Conservation (phyloP, 2,888 invertebrate species). For the Pheosia tremula region DNA sequence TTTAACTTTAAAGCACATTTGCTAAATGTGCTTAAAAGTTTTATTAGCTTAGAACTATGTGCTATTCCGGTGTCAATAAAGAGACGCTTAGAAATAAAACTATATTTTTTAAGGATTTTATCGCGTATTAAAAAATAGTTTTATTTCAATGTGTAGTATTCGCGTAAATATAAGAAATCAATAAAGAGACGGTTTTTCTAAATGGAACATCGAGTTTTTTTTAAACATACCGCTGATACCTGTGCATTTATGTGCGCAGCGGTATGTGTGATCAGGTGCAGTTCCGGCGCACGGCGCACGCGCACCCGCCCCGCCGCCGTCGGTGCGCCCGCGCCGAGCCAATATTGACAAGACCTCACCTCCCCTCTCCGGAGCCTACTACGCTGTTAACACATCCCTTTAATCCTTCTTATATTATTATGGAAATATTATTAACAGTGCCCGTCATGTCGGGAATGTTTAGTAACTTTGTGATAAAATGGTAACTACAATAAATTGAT, state of each 20-base stretch:
- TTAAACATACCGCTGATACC: not conserved
- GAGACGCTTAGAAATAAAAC: no score
- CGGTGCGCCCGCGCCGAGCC: conserved; percentile 23
- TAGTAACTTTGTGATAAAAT: not conserved
- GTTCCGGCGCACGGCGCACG: conserved; percentile 57
- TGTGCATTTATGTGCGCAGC: conserved; percentile 10
- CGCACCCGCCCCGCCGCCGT: conserved; percentile 44
- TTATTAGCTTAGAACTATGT: no score
- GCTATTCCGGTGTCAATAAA: no score
- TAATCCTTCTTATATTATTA: not conserved
- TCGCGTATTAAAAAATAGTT: no score
- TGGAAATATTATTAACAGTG: no score
- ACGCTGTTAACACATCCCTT: not conserved
- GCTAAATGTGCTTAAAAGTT: no score
- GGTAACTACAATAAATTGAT: not conserved
- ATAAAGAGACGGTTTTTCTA: no score
- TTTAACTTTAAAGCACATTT: no score
- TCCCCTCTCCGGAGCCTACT: conserved; percentile 9
- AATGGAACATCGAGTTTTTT: no score
- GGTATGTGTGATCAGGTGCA: conserved; percentile 66
- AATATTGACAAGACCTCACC: conserved; percentile 61
- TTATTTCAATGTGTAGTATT: no score
- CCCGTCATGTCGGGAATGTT: not conserved
- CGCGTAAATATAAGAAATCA: no score
- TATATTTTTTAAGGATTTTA: no score